These are phyloP conservation scores for Hephaestus fuliginosus DNA, from an alignment of 2,797 vertebrate genomes.

Conservation along the genomic window DNA sequence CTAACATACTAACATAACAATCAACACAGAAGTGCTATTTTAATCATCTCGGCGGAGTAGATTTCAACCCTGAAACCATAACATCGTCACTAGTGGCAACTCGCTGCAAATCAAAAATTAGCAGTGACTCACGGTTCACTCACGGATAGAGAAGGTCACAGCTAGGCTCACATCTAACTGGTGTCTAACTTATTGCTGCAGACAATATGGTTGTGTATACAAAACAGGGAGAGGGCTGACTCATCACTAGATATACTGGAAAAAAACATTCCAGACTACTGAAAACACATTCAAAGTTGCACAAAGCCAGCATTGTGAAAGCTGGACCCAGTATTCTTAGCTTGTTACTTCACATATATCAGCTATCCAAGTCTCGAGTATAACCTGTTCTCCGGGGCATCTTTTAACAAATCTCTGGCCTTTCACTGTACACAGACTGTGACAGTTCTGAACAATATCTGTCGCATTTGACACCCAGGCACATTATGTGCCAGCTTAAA, in stretches of 20 bases:
- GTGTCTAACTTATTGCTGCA: not conserved
- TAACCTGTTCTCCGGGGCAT: constrained; percentile 45
- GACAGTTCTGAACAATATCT: constrained; percentile 33
- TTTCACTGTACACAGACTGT: constrained; percentile 47
- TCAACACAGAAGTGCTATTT: not conserved
- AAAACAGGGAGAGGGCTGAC: not conserved
- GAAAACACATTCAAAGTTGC: not conserved
- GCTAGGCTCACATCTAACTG: not conserved
- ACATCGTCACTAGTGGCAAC: not conserved
- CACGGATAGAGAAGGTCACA: not conserved
- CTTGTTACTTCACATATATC: constrained; percentile 31
- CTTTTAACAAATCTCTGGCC: constrained; percentile 18
- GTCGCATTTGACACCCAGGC: constrained; percentile 18
- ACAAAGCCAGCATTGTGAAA: constrained; percentile 55
- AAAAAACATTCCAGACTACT: not conserved
- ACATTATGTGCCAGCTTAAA: constrained; percentile 40
- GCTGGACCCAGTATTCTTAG: not conserved
- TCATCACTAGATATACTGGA: not conserved
- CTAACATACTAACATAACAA: not conserved
- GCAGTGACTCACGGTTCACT: not conserved
- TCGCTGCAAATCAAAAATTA: no score
- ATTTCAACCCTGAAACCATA: not conserved
- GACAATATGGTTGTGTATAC: not conserved
- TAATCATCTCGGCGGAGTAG: no score
- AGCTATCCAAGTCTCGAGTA: constrained; percentile 31